These are phyloP conservation scores for Zaprionus ornatus DNA, from an alignment of 1,140 invertebrate species.

Conservation along the genomic window DNA sequence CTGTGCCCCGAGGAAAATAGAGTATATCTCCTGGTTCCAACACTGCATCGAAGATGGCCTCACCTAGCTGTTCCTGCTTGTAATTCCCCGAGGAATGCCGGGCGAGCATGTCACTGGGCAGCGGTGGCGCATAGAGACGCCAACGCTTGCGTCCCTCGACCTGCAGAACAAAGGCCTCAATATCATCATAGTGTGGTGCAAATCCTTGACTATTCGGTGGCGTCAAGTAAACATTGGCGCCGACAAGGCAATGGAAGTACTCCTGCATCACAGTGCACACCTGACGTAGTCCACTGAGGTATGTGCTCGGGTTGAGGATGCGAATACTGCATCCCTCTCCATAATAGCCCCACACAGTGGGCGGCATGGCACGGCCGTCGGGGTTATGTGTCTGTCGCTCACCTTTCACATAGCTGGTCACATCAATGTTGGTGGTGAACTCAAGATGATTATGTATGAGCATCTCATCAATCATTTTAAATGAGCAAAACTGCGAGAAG, in stretches of 20 bases:
- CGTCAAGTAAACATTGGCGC: conserved; percentile 98
- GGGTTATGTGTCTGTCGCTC: conserved; percentile 94
- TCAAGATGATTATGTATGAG: conserved; percentile 90
- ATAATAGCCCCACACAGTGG: conserved; percentile 96
- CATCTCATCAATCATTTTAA: conserved; percentile 90
- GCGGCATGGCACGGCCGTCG: conserved; percentile 88
- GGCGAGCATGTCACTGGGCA: conserved; percentile 87
- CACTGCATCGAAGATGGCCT: conserved; percentile 91
- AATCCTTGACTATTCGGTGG: conserved; percentile 98
- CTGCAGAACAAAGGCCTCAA: conserved; percentile 98
- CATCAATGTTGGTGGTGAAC: conserved; percentile 95
- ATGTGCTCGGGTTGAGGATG: conserved; percentile 97
- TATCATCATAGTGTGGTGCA: conserved; percentile 99
- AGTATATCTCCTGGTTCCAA: conserved; percentile 95
- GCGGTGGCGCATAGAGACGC: conserved; percentile 93
- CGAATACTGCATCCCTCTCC: conserved; percentile 95
- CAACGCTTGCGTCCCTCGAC: conserved; percentile 98
- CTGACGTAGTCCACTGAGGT: conserved; percentile 87
- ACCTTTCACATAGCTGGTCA: conserved; percentile 92
- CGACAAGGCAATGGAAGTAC: conserved; percentile 96
- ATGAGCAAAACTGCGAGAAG: conserved; percentile 90
- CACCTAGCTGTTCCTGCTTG: conserved; percentile 89
- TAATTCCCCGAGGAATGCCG: conserved; percentile 94
- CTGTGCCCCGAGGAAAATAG: conserved; percentile 96
- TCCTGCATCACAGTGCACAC: conserved; percentile 94